phyloP scores from a whole-genome alignment of 2,888 invertebrate genomes.

The Malacosoma neustria region DNA sequence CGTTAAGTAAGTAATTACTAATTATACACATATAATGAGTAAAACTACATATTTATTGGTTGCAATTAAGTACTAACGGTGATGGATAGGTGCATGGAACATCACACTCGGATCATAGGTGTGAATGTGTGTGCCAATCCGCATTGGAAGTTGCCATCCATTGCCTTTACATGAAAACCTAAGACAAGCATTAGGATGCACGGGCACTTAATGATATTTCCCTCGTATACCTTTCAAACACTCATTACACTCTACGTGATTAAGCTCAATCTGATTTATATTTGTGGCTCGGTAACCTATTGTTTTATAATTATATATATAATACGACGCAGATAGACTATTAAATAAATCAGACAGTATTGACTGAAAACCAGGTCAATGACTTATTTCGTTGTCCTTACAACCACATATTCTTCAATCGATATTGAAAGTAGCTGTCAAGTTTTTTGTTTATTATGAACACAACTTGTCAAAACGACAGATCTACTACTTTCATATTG shows the following conservation, averaged over 20 bases:
- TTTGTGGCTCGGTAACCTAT: constrained; percentile 13
- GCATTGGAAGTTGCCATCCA: too few relatives aligned
- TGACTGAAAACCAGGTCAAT: constrained; percentile 15
- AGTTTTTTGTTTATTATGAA: constrained; percentile 8
- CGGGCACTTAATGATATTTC: too few relatives aligned
- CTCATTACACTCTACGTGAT: constrained; percentile 8
- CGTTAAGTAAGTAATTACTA: too few relatives aligned
- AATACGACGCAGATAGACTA: constrained; percentile 7
- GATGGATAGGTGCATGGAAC: too few relatives aligned
- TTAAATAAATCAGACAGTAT: constrained; percentile 10
- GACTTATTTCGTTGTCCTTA: constrained; percentile 14
- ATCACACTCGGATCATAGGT: too few relatives aligned
- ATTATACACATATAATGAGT: too few relatives aligned
- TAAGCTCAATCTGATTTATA: constrained; percentile 9
- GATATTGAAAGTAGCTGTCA: constrained; percentile 7
- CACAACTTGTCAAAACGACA: constrained; percentile 4
- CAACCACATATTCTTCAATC: background rate
- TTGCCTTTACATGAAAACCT: too few relatives aligned
- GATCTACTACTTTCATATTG: constrained; percentile 15
- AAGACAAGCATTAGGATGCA: too few relatives aligned
- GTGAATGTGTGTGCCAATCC: too few relatives aligned
- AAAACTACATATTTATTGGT: too few relatives aligned
- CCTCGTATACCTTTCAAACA: too few relatives aligned
- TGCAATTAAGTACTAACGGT: too few relatives aligned
- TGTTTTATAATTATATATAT: constrained; percentile 4